Conservation (phyloP, 2,888 invertebrate genomes). For the Andrena marginata region DNA sequence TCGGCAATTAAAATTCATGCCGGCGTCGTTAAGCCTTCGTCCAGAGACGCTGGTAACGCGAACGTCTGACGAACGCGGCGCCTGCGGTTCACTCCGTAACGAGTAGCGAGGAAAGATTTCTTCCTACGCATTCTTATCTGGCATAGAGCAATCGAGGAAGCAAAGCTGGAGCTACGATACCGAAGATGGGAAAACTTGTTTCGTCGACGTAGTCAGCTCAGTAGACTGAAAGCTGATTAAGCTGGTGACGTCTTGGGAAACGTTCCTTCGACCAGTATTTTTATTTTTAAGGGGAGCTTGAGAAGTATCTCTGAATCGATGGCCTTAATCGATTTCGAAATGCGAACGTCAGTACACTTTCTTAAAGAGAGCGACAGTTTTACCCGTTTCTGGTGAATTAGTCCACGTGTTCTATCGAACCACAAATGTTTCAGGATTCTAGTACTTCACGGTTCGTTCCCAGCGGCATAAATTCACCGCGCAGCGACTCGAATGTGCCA, state of each 20-base stretch:
- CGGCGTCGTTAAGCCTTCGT: slow-evolving; percentile 61
- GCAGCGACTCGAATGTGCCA: slow-evolving; percentile 8
- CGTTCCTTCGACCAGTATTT: too few species aligned
- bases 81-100: slow-evolving; percentile 26
- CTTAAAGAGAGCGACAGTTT: not conserved
- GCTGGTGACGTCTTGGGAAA: not conserved
- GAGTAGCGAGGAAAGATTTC: not conserved
- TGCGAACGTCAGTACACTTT: too few species aligned
- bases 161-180: not conserved
- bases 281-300: too few species aligned
- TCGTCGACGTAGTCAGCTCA: not conserved
- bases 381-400: too few species aligned
- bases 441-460: not conserved
- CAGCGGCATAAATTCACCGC: slow-evolving; percentile 24
- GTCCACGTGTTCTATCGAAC: too few species aligned
- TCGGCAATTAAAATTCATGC: slow-evolving; percentile 72
- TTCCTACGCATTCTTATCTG: not conserved
- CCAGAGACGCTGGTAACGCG: slow-evolving; percentile 10
- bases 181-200: not conserved
- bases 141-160: not conserved
- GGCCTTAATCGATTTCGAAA: too few species aligned
- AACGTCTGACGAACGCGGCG: slow-evolving; percentile 26
- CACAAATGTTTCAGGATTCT: slow-evolving; percentile 6
- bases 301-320: too few species aligned
- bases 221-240: not conserved